Base-by-base conservation (phyloP, 2,888 invertebrate genomes). In the Catocala fraxini region DNA sequence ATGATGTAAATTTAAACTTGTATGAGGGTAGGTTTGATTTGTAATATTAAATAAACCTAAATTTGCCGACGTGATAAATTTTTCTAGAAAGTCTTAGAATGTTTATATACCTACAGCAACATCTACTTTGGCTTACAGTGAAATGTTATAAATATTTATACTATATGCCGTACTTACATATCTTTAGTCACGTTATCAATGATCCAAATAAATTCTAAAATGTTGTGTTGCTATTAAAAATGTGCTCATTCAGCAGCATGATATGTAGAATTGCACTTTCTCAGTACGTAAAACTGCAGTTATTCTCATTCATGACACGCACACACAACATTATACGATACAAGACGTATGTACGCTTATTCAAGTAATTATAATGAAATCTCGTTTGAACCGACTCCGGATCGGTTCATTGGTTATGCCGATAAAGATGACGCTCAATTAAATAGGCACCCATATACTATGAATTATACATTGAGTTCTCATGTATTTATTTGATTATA, bases 341-440 rank as follows among this genome's bases (percentile, higher is more conserved):
- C 53, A 59, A 64, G 53, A 53, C 54, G 48, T 53, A 47, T 60
- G 52, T 43, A 47, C 62, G 51, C 13, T 13, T 54, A 33, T 49
- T 49, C 12, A n/a, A 49, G 12, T 49, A 35, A 34, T 58, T 71
- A 74, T 73, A 73, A 70, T 62, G 46, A 63, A 74, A 71, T 68
- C 65, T 64, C 62, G 71, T 49, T 49, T 49, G 54, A 15, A 65
- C 53, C 45, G 62, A 35, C 49, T 34, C 56, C 43, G 53, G 10
- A 53, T 61, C 63, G 65, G 71, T 68, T 73, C 74, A 73, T 41
- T 66, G 68, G 63, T 48, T 68, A 15, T 9, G 45, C 25, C 57
- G 74, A 73, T 71, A 68, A 70, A 59, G 49, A 12, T 41, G 49
- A 25, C n/a, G 42, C 13, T 34, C 35, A 25, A 42, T 25, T 51